phyloP scores from a whole-genome alignment of 2,113 vertebrate genomes.

The Diphyllodes magnificus region DNA sequence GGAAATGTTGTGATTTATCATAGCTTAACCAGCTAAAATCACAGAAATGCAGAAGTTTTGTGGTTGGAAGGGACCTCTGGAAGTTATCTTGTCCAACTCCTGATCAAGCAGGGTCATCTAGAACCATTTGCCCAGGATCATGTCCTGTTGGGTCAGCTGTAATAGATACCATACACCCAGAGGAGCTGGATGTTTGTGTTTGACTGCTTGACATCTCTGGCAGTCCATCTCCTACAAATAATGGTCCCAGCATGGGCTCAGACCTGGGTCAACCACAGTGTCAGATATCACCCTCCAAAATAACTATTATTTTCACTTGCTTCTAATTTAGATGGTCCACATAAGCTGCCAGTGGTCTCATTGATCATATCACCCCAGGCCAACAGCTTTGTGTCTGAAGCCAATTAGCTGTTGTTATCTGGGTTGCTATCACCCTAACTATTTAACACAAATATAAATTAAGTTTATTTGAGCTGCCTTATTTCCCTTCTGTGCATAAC shows the following conservation, averaged over 20 bases:
- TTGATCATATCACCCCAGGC: neutral
- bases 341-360: neutral
- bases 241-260: neutral
- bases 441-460: neutral
- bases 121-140: neutral
- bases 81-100: neutral
- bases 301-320: neutral
- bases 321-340: neutral
- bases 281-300: neutral
- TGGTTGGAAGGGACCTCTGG: neutral
- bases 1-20: neutral
- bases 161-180: neutral
- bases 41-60: neutral
- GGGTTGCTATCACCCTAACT: neutral
- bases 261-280: neutral
- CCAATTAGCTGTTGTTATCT: neutral
- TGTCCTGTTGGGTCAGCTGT: neutral
- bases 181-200: rapidly evolving
- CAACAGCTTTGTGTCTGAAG: neutral
- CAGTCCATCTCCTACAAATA: neutral
- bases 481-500: neutral
- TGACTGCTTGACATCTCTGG: neutral
- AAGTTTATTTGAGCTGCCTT: neutral
- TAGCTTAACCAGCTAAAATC: neutral
- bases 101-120: neutral